Conservation (phyloP, 2,888 invertebrate species). For the Bombylius major region DNA sequence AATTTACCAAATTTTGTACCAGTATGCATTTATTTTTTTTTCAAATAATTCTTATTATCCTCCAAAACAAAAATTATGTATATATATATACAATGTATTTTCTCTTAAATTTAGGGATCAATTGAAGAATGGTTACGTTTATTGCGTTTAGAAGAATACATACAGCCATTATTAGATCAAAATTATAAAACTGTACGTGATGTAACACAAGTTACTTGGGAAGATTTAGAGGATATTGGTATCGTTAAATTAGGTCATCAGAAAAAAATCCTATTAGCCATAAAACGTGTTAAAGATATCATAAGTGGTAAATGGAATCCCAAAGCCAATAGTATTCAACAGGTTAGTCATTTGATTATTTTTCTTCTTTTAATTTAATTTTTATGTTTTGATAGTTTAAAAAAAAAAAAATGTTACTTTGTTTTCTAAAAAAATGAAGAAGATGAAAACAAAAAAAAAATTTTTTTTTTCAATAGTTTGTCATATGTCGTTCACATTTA, state of each 20-base stretch:
- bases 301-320: constrained; percentile 64
- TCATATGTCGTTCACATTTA: too few relatives aligned
- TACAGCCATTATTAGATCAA: constrained; percentile 77
- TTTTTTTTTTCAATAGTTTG: neutral
- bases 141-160: constrained; percentile 84
- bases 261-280: constrained; percentile 93
- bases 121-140: constrained; percentile 90
- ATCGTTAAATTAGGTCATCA: constrained; percentile 91
- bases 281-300: constrained; percentile 90
- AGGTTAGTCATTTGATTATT: constrained; percentile 2
- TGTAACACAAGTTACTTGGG: constrained; percentile 93
- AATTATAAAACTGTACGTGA: constrained; percentile 90
- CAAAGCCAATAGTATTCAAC: constrained; percentile 37
- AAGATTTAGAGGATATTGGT: constrained; percentile 96
- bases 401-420: too few relatives aligned
- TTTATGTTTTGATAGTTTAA: neutral
- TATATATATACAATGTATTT: constrained; percentile 4
- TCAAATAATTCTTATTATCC: neutral
- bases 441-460: neutral
- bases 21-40: constrained; percentile 39
- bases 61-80: neutral
- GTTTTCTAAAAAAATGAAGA: neutral
- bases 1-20: constrained; percentile 92
- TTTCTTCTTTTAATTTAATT: neutral
- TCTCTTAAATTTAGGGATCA: constrained; percentile 52